Base-by-base conservation (phyloP, 2,888 invertebrate genomes). In the Agonopterix alstromeriana region DNA sequence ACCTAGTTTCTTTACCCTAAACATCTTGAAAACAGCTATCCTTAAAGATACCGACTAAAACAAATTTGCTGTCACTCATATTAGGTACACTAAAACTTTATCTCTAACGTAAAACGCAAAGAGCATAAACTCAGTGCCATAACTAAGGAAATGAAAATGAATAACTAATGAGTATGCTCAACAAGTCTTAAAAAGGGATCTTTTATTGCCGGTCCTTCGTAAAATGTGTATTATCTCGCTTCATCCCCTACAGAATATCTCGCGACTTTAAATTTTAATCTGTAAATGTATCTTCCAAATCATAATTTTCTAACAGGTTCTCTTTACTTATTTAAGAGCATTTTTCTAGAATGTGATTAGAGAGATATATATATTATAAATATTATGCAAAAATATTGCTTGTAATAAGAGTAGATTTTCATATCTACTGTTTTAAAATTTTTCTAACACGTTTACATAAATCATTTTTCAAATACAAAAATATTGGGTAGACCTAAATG, bases 131-230 rank as follows among this genome's bases (percentile, higher is more conserved):
- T 80, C 73, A 74, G 65, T 61, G 65, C 58, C 61, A 62, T 76
- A 73, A 73, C 73, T 70, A 72, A 61, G 72, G 67, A 79, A 75
- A 82, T 78, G 70, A 77, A 78, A 78, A 82, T 85, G 77, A 82
- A 83, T 83, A 77, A 74, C 72, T 78, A 82, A 84, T 81, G 78
- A 77, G 62, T 63, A 58, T 61, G 66, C 72, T 76, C 73, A 74
- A 77, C 74, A 81, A 79, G 77, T 77, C 73, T 72, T 63, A 67
- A 61, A 68, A 70, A 68, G 63, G 67, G 67, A 67, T 66, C 67
- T 76, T 80, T 82, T 81, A 82, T 77, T 77, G 65, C 67, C 46
- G 53, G 53, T 52, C 60, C 56, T 53, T 58, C 57, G 60, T 57
- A 60, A 55, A 70, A 67, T 67, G 65, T 53, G 51, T 61, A 67